Percentiles rank a stretch among this genome's conserved stretches.
Evolutionary conservation across 1,140 invertebrate genomes (phyloP).

Genomic region (Caerostris extrusa): DNA sequence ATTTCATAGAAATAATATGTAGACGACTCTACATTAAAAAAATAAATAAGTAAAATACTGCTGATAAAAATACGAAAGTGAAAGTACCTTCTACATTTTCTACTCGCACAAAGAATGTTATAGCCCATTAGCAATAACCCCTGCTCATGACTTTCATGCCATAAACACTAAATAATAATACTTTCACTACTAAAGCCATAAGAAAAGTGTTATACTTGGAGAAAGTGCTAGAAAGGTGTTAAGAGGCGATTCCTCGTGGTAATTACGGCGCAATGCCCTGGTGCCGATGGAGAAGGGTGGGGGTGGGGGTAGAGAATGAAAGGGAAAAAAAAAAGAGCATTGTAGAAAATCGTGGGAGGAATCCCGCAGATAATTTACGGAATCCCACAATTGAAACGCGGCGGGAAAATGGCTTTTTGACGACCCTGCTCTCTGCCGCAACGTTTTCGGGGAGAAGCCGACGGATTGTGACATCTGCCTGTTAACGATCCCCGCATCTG

Average conservation of each 20-base stretch:
- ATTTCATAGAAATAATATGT: too few species aligned
- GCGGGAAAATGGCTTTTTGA: conserved; percentile 18
- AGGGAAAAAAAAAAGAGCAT: background rate
- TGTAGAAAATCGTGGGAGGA: conserved; percentile 4
- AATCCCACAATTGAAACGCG: conserved; percentile 26
- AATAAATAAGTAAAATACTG: too few species aligned
- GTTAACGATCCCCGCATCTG: background rate
- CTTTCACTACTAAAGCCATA: background rate
- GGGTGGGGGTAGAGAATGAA: background rate
- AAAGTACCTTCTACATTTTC: too few species aligned
- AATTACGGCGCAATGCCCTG: too few species aligned
- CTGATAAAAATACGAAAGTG: too few species aligned
- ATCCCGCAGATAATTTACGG: background rate
- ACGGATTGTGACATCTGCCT: background rate
- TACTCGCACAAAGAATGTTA: background rate
- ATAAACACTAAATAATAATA: background rate
- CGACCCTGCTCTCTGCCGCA: background rate
- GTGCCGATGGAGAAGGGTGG: too few species aligned
- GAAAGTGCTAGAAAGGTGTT: too few species aligned
- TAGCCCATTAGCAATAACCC: background rate
- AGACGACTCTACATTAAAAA: too few species aligned
- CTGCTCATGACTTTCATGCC: background rate
- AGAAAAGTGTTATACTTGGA: too few species aligned
- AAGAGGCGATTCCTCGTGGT: too few species aligned
- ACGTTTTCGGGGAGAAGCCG: background rate